phyloP scores from a whole-genome alignment of 2,797 vertebrate species.

The Lemur catta region DNA sequence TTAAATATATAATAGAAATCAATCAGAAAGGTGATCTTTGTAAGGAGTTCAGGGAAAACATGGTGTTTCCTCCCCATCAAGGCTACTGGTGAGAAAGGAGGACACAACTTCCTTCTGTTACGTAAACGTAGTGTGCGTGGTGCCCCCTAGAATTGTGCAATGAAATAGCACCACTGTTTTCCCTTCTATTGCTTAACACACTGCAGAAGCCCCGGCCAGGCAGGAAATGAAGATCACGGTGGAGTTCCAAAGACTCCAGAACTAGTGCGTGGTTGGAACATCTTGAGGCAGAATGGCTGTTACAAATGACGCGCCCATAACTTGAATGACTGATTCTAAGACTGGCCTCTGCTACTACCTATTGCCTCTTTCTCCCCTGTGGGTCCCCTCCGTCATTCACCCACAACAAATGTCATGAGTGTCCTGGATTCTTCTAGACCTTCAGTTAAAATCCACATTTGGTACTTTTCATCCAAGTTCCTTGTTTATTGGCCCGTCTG shows the following conservation, averaged over 20 bases:
- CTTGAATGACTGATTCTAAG: not conserved
- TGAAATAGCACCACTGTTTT: not conserved
- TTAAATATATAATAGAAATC: not conserved
- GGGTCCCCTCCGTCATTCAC: not conserved
- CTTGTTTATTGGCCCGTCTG: not conserved
- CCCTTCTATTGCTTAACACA: not conserved
- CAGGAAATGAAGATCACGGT: not conserved
- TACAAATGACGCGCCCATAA: not conserved
- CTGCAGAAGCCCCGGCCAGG: not conserved
- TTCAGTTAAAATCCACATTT: not conserved
- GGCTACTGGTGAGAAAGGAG: not conserved
- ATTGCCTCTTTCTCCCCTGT: not conserved
- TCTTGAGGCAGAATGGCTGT: not conserved
- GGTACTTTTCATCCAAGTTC: not conserved
- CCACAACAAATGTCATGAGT: not conserved
- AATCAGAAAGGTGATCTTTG: not conserved
- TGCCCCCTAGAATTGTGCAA: conserved; percentile 42
- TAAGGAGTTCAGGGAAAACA: not conserved
- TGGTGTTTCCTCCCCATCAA: not conserved
- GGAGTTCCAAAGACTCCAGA: not conserved
- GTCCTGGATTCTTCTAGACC: not conserved
- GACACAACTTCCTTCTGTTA: not conserved
- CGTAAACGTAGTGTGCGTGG: not conserved
- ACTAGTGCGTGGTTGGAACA: not conserved
- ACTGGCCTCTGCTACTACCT: not conserved